Base-by-base conservation (phyloP, 2,888 invertebrate species). In the Morpho helenor region DNA sequence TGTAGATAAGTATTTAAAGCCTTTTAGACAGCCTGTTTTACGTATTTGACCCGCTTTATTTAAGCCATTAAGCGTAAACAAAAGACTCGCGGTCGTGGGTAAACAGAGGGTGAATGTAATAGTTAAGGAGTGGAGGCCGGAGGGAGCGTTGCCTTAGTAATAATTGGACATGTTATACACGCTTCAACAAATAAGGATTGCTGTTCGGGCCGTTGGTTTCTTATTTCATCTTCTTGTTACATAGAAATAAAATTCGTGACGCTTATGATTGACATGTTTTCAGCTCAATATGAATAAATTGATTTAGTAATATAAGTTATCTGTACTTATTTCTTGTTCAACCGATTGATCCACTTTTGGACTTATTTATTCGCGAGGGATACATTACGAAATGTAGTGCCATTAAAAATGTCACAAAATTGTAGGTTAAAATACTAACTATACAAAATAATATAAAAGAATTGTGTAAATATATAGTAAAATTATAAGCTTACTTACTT, bases 11-110 rank as follows among this genome's bases (percentile, higher is more conserved):
- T 74, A 75, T 80, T 82, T 81, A 76, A 80, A 83, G 76, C 80
- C 77, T 84, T 85, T 84, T 79, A 68, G 78, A 80, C 77, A 80
- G 67, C 71, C 71, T 82, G 83, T 83, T 85, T 82, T 82, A 79
- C 80, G 83, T 85, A 87, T 87, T 86, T 82, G 84, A 80, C 83
- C 87, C 84, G 83, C 88, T 88, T 87, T 86, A 84, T 87, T 87
- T 86, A 84, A 86, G 85, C 84, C 86, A 87, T 88, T 89, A 87
- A 81, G 80, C 84, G 85, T 84, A 84, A 85, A 87, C 86, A 88
- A 88, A 87, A 87, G 87, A 84, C 79, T 83, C 77, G 79, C 76
- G 74, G 79, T 75, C 76, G 79, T 77, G 76, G 70, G 84, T 82
- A 80, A 83, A 76, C 80, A 79, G 75, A 80, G 82, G 79, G 80